phyloP scores from a whole-genome alignment of 1,140 invertebrate species.

The Xylocopa sonorina region DNA sequence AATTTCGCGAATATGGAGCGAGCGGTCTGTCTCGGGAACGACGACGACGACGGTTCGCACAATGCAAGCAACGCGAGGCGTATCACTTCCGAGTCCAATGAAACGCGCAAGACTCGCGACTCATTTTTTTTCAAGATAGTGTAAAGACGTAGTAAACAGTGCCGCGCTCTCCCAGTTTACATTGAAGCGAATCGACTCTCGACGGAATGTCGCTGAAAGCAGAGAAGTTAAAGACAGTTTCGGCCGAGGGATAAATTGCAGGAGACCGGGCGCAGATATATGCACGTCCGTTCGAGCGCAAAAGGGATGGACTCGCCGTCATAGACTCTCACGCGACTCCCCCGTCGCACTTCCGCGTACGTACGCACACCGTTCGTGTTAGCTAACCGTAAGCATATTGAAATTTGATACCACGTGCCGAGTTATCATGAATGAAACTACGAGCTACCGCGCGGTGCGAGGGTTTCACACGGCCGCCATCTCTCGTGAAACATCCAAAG shows the following conservation, averaged over 20 bases:
- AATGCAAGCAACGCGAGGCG: neutral
- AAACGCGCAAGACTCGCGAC: neutral
- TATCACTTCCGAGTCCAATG: neutral
- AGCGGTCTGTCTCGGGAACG: neutral
- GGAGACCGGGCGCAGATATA: neutral
- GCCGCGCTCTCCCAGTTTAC: no score
- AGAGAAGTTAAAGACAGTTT: neutral
- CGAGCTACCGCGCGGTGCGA: constrained; percentile 6
- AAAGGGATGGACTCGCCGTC: neutral
- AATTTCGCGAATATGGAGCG: constrained; percentile 28
- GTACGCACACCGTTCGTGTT: neutral
- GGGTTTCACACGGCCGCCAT: constrained; percentile 56
- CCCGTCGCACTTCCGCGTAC: constrained; percentile 24
- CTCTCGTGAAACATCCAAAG: constrained; percentile 44
- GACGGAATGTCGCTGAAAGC: neutral
- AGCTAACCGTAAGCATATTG: constrained; percentile 39
- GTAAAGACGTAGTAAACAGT: neutral
- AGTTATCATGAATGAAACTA: constrained; percentile 64
- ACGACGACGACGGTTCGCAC: neutral
- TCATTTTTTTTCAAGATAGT: neutral
- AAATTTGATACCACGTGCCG: constrained; percentile 62
- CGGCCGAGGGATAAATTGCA: neutral
- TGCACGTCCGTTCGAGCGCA: neutral
- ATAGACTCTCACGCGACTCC: constrained; percentile 1
- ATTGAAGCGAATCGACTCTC: neutral